phyloP scores from a whole-genome alignment of 2,888 invertebrate species.

The Petrophora chlorosata region DNA sequence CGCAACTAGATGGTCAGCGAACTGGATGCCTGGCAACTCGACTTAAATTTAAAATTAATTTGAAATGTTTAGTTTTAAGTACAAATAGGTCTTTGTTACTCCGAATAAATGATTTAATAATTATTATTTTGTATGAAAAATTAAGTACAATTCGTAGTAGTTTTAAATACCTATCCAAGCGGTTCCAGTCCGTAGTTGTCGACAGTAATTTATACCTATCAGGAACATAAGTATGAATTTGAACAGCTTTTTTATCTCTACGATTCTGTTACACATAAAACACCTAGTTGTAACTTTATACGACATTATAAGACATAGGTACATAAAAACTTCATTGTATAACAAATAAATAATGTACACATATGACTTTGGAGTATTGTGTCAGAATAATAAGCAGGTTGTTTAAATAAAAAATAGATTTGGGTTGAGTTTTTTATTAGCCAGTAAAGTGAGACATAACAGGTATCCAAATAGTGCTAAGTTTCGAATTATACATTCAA shows the following conservation, averaged over 20 bases:
- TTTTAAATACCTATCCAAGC: no score
- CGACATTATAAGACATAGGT: constrained; percentile 10
- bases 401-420: background rate
- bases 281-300: constrained; percentile 19
- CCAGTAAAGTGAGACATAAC: background rate
- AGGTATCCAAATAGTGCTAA: no score
- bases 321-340: no score
- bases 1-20: no score
- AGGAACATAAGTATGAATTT: background rate
- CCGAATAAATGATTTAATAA: no score
- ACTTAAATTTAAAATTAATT: no score
- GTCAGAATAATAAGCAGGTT: constrained; percentile 1
- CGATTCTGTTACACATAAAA: constrained; percentile 7
- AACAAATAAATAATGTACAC: background rate
- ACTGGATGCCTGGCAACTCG: no score
- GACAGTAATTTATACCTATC: background rate
- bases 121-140: no score
- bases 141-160: no score
- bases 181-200: no score
- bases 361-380: background rate
- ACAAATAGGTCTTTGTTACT: no score
- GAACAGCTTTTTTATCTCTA: background rate
- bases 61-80: no score
- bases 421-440: constrained; percentile 11
- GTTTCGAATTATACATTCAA: background rate